Base-by-base conservation (phyloP, 2,113 vertebrate species). In the Phodopus roborovskii region DNA sequence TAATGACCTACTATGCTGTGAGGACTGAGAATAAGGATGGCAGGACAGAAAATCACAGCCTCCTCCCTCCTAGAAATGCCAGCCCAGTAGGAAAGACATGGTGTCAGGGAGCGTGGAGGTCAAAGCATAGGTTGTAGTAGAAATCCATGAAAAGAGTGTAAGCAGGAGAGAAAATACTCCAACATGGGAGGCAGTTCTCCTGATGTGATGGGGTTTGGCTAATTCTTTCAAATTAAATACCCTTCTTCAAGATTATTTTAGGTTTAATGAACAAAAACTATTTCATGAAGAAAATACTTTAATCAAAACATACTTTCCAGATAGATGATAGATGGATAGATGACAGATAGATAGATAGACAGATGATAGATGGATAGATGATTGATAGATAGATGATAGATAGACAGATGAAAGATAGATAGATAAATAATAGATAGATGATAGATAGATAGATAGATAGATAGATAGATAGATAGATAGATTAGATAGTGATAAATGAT, bases 151-250 rank as follows among this genome's bases (percentile, higher is more conserved):
- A 88, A 9, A 71, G 58, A 68, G 60, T 58, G 1, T 28, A 62
- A 66, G 22, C 20, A 64, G 78, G n/a, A 86, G n/a, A 82, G 12
- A 91, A 78, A 91, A 91, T 24, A 13, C 2, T 33, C 2, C 45
- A 36, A 89, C 50, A n/a, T 42, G 0, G 89, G 48, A 78, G 73
- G 16, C 10, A 20, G 48, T 33, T 83, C 60, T 86, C n/a, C 45
- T 22, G 42, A 33, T 62, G 26, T 70, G 36, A 26, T 30, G 10
- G 33, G 2, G 62, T 79, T 88, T 3, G 4, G 36, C 39, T 70
- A 79, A 85, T 70, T 62, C 39, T 90, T 87, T 89, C 39, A 30
- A 90, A 92, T 66, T 22, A 88, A 92, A 78, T 89, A 64, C 1
- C 2, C 2, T 30, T 82, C 53, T 82, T 82, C 56, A 39, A 82